Conservation (phyloP, 2,888 invertebrate genomes). For the Limnephilus auricula region DNA sequence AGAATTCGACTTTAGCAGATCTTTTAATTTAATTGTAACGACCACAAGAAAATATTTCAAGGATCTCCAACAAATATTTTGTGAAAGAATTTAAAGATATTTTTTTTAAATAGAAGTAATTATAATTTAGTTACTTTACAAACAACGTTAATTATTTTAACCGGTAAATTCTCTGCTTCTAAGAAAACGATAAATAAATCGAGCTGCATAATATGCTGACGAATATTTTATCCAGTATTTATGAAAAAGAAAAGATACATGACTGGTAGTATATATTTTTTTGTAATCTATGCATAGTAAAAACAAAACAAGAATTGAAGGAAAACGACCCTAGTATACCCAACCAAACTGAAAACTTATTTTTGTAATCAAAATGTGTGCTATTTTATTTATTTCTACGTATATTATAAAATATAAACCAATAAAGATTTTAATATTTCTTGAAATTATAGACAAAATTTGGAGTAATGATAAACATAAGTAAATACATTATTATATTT, state of each 20-base stretch:
- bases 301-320: too few species aligned
- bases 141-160: background rate
- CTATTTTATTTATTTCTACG: too few species aligned
- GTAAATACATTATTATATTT: too few species aligned
- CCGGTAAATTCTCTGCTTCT: background rate
- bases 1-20: background rate
- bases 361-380: too few species aligned
- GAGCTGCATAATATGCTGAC: background rate
- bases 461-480: too few species aligned
- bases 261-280: too few species aligned
- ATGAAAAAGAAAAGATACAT: background rate
- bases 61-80: background rate
- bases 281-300: too few species aligned
- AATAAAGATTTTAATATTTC: too few species aligned
- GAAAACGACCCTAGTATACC: too few species aligned
- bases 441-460: too few species aligned
- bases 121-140: background rate
- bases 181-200: background rate
- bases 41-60: background rate
- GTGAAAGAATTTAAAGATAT: background rate
- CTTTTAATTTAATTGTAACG: slow-evolving; percentile 31
- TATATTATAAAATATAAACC: too few species aligned
- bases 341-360: too few species aligned
- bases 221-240: background rate
- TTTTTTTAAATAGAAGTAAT: background rate